Conservation (phyloP, 2,113 vertebrate genomes). For the Urocynchramus pylzowi region DNA sequence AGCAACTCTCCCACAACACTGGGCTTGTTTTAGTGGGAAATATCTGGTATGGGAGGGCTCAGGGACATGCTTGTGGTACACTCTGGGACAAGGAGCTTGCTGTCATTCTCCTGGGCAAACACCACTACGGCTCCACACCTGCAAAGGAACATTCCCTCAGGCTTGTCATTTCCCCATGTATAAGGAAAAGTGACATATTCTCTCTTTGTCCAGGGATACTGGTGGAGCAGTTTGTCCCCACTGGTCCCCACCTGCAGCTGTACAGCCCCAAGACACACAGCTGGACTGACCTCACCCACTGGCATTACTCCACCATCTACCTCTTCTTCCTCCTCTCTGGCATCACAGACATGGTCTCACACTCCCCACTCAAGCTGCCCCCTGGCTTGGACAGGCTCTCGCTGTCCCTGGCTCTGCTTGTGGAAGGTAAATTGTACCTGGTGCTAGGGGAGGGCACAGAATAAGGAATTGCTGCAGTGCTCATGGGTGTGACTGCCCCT, state of each 20-base stretch:
- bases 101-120: accelerated
- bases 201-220: conserved; percentile 79
- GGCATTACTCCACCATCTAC: conserved; percentile 94
- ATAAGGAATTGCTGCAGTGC: not conserved
- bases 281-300: conserved; percentile 88
- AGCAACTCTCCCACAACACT: accelerated
- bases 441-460: not conserved
- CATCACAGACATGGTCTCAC: conserved; percentile 69
- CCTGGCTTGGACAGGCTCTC: conserved; percentile 76
- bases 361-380: conserved; percentile 63
- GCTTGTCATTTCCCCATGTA: not conserved
- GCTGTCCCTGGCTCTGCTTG: conserved; percentile 72
- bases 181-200: not conserved
- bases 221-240: conserved; percentile 88
- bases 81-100: not conserved
- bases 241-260: conserved; percentile 84
- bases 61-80: accelerated
- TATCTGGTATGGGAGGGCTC: not conserved
- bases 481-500: not conserved
- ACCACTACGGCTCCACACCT: accelerated
- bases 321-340: conserved; percentile 88
- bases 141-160: not conserved
- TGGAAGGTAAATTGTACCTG: not conserved
- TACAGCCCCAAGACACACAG: conserved; percentile 17
- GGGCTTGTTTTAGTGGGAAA: not conserved